Base-by-base conservation (phyloP, 2,888 invertebrate species). In the Drosophila limbata region DNA sequence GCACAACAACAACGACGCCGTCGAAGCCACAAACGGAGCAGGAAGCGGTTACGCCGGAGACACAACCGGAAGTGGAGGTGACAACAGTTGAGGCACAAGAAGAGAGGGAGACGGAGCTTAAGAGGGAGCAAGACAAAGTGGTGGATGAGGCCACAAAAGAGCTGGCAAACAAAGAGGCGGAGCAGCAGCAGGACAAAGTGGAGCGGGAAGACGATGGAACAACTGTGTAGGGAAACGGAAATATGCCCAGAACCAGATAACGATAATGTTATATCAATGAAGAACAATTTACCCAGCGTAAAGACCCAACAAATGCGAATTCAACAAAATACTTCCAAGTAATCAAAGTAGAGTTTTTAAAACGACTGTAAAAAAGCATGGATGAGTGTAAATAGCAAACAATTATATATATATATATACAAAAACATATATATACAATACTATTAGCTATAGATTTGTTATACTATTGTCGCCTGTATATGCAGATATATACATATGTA, bases 321-420 rank as follows among this genome's bases (percentile, higher is more conserved):
- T 25, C 53, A 68, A 59, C 42, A 72, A 60, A 78, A 69, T 73
- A 82, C 85, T 85, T 85, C 82, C 84, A 81, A 62, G 61, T 66
- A 81, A 84, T 81, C 79, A 81, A 86, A 79, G 66, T 75, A 68
- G 64, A 65, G 77, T 86, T 84, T 83, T 67, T 78, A 80, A 82
- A 82, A 81, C 83, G 82, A 82, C 80, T 79, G 82, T 82, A 74
- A 59, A 77, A 69, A 69, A 74, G 63, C 61, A 42, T 66, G 69
- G 44, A 71, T 39, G 48, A 65, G 40, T 77, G 74, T 70, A 78
- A 64, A 75, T 75, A 71, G 31, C 44, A 40, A 44, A 53, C 17
- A 21, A 15, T n/a, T 42, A 67, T 55, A 69, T 50, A 64, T 57
- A 69, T 40, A 61, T 48, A 28, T 47, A 57, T 33, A 55, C 37